Percentiles rank a stretch among this genome's conserved stretches.
Evolutionary conservation across 2,888 invertebrate genomes (phyloP).

Genomic region (Loripinus fragilis): DNA sequence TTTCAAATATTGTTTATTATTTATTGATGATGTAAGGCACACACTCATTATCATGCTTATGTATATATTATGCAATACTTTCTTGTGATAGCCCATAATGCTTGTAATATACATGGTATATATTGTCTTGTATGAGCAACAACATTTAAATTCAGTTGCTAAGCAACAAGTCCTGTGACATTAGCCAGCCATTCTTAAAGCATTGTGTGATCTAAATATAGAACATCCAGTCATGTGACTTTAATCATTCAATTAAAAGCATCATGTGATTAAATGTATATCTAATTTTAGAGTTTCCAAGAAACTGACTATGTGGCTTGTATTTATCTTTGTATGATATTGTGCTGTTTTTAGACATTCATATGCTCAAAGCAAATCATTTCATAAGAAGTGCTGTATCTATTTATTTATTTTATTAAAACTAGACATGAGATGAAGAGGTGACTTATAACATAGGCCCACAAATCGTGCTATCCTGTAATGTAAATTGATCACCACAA

Average conservation of each 20-base stretch:
- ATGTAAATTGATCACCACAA: no score
- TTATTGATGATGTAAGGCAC: no score
- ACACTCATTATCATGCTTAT: neutral
- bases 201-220: neutral
- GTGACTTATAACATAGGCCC: no score
- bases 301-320: neutral
- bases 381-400: neutral
- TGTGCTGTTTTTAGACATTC: conserved; percentile 4
- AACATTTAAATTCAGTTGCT: conserved; percentile 1
- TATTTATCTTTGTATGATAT: conserved; percentile 7
- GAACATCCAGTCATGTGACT: conserved; percentile 12
- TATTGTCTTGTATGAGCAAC: neutral
- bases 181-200: neutral
- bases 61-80: conserved; percentile 3
- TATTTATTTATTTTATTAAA: neutral
- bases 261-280: conserved; percentile 10
- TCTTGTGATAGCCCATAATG: neutral
- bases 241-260: conserved; percentile 12
- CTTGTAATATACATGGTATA: neutral
- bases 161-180: conserved; percentile 18
- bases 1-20: no score
- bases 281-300: conserved; percentile 10
- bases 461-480: no score
- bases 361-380: conserved; percentile 14
- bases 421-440: no score